Evolutionary conservation across 2,113 vertebrate genomes (phyloP).

Genomic region (Narcine bancroftii): DNA sequence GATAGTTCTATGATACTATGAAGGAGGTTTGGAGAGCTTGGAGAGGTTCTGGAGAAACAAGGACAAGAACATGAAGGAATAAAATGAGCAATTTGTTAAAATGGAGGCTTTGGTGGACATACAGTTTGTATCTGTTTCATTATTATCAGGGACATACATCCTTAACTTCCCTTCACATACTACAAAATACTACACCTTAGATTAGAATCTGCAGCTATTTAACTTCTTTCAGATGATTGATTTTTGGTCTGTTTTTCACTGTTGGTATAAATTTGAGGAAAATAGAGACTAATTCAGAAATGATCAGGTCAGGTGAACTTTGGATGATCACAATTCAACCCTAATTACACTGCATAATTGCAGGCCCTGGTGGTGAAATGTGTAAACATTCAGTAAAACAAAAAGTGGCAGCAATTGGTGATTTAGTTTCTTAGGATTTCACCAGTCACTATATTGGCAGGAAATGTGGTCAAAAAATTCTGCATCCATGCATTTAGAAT

Average conservation of each 20-base stretch:
- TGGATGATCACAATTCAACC: not conserved
- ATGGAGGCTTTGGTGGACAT: not conserved
- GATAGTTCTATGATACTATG: not conserved
- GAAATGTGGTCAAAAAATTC: not conserved
- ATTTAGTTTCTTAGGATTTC: conserved; percentile 7
- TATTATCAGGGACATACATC: not conserved
- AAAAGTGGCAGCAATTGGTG: not conserved
- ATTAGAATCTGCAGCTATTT: not conserved
- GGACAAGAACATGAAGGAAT: not conserved
- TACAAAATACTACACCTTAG: not conserved
- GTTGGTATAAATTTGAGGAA: no score
- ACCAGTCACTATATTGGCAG: not conserved
- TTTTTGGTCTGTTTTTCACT: no score
- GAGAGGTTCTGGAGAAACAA: not conserved
- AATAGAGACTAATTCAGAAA: no score
- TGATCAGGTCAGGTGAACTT: no score
- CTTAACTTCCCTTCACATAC: not conserved
- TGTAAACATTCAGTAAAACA: not conserved
- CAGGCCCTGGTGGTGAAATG: not conserved
- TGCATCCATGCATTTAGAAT: not conserved
- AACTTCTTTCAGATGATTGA: not conserved
- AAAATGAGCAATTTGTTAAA: not conserved
- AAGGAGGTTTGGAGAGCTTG: not conserved
- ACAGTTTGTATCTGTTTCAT: not conserved
- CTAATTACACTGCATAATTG: no score